Evolutionary conservation across 2,888 invertebrate species (phyloP).

Genomic region (Clitarchus hookeri): DNA sequence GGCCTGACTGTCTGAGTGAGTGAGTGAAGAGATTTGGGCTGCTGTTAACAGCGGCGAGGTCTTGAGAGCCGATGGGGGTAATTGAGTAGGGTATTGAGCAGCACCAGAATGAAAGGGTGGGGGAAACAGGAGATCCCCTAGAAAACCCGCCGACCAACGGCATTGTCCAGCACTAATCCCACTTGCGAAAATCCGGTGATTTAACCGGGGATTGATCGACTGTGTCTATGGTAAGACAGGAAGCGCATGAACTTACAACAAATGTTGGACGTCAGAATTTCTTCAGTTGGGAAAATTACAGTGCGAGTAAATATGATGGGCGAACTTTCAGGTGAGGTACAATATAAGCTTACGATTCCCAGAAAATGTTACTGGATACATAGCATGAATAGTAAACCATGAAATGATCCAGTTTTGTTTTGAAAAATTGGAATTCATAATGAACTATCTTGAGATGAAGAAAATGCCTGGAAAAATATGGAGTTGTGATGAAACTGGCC

Average conservation of each 20-base stretch:
- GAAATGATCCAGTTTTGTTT: not conserved
- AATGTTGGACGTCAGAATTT: not conserved
- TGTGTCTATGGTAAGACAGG: not conserved
- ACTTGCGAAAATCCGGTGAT: too few relatives aligned
- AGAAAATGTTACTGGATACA: not conserved
- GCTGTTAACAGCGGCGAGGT: too few relatives aligned
- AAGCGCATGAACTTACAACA: not conserved
- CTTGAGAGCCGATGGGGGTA: too few relatives aligned
- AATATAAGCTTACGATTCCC: not conserved
- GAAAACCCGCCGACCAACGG: too few relatives aligned
- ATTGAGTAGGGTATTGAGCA: too few relatives aligned
- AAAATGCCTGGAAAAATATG: not conserved
- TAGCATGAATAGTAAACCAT: not conserved
- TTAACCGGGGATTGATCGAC: not conserved
- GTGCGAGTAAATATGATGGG: conserved; percentile 18
- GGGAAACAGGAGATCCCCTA: too few relatives aligned
- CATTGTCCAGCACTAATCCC: too few relatives aligned
- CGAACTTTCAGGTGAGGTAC: not conserved
- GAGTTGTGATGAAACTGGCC: conserved; percentile 17
- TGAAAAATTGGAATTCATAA: not conserved
- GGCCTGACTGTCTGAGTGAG: not conserved
- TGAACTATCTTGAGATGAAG: not conserved
- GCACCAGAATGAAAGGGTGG: too few relatives aligned
- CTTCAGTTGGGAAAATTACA: not conserved
- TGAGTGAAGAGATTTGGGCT: too few relatives aligned